A percentile compares a stretch with the other conserved stretches of the same genome.
Evolutionary conservation across 2,888 invertebrate genomes (phyloP).

Genomic region (Bembecia ichneumoniformis): DNA sequence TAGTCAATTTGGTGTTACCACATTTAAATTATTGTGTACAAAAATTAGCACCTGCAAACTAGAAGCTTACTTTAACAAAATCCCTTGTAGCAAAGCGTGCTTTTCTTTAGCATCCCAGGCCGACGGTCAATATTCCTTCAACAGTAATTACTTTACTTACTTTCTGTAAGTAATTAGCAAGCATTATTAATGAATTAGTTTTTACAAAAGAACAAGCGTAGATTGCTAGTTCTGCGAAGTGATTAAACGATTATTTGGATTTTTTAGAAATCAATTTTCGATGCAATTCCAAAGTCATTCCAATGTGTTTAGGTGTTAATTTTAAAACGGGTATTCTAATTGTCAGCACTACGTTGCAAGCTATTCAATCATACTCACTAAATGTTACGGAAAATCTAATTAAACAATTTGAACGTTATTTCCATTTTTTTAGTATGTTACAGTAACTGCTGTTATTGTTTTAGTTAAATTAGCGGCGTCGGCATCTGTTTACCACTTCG

Average conservation of each 20-base stretch:
- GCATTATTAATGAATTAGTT: conserved; percentile 34
- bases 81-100: conserved; percentile 20
- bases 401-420: too few relatives aligned
- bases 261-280: conserved; percentile 10
- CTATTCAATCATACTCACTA: too few relatives aligned
- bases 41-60: conserved; percentile 16
- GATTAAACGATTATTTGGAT: conserved; percentile 15
- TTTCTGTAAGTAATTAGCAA: conserved; percentile 29
- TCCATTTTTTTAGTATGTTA: neutral
- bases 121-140: conserved; percentile 8
- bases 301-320: neutral
- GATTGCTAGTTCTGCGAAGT: conserved; percentile 23
- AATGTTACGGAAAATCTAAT: too few relatives aligned
- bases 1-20: neutral
- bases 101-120: conserved; percentile 14
- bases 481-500: neutral
- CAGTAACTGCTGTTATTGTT: neutral
- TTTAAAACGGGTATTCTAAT: too few relatives aligned
- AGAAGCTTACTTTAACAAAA: conserved; percentile 16
- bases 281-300: conserved; percentile 17
- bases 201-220: conserved; percentile 16
- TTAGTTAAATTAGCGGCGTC: neutral
- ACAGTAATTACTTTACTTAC: neutral
- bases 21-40: neutral
- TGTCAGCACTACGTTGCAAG: too few relatives aligned